Percentiles rank a stretch among this genome's conserved stretches.
phyloP scores from a whole-genome alignment of 1,140 invertebrate species.

The Medauroidea extradentata region DNA sequence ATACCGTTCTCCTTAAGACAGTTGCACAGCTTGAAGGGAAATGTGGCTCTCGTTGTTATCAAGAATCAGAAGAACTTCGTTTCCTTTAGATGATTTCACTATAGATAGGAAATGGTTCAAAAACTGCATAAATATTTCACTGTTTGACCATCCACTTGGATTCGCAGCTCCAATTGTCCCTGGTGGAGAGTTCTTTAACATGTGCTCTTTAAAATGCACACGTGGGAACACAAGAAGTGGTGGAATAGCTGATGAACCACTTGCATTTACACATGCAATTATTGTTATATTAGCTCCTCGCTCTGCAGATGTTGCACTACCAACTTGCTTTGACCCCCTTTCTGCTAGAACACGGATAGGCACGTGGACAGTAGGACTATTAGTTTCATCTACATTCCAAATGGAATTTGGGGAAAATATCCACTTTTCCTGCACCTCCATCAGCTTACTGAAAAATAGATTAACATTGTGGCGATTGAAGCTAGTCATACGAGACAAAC shows the following conservation, averaged over 20 bases:
- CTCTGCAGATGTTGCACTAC: conserved; percentile 42
- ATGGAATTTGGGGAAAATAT: conserved; percentile 6
- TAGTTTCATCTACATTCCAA: conserved; percentile 19
- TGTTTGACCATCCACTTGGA: conserved; percentile 18
- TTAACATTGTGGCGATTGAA: conserved; percentile 14
- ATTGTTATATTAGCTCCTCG: conserved; percentile 41
- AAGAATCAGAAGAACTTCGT: conserved; percentile 36
- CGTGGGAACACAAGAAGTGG: conserved; percentile 40
- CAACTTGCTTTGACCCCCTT: conserved; percentile 28
- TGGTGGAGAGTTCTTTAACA: conserved; percentile 24
- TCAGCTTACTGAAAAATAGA: conserved; percentile 7
- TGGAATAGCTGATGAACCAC: conserved; percentile 32
- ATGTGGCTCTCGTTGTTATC: conserved; percentile 42
- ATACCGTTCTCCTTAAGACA: conserved; percentile 34
- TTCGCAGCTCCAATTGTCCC: conserved; percentile 12
- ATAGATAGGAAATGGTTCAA: conserved; percentile 29
- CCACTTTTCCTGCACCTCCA: not conserved
- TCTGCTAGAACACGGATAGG: conserved; percentile 21
- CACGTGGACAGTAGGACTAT: conserved; percentile 29
- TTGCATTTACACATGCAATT: conserved; percentile 35
- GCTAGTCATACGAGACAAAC: conserved; percentile 7
- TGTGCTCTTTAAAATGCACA: conserved; percentile 31
- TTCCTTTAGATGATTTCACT: conserved; percentile 23
- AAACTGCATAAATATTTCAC: conserved; percentile 32
- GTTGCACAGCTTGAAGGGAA: conserved; percentile 25